These are phyloP conservation scores for Apostichopus parvimensis DNA, from an alignment of 35 echinoderm and acorn worm genomes.

Conservation along the genomic window DNA sequence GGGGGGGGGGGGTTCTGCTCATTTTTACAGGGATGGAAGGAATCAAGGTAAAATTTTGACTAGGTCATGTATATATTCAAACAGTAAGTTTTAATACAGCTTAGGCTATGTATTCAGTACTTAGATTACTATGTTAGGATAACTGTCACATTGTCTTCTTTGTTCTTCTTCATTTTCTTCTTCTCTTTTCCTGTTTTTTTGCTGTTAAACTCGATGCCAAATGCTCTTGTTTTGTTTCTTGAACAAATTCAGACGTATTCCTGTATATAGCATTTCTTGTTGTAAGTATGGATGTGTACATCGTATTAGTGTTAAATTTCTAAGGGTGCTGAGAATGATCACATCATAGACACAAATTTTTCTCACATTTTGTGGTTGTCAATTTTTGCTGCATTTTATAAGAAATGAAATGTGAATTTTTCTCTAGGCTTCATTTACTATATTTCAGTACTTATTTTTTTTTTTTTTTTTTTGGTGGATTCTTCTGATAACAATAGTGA, in stretches of 20 bases:
- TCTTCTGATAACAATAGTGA: not conserved
- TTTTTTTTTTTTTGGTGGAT: not conserved
- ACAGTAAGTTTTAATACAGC: constrained; percentile 3
- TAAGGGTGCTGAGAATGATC: not conserved
- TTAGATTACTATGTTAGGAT: not conserved
- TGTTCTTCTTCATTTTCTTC: not conserved
- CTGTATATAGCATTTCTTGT: not conserved
- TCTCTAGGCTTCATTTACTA: not conserved
- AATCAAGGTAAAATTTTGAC: too few species aligned
- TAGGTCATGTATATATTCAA: constrained; percentile 2
- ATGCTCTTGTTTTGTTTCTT: not conserved
- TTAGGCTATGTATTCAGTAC: constrained; percentile 12
- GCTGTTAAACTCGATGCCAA: constrained; percentile 1
- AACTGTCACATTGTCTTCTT: not conserved
- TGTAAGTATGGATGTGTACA: not conserved
- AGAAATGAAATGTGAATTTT: not conserved
- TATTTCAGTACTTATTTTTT: not conserved
- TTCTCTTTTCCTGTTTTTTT: not conserved
- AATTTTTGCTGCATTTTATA: not conserved
- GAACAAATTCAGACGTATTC: not conserved
- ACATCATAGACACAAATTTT: not conserved
- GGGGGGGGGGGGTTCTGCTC: too few species aligned
- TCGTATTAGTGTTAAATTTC: not conserved
- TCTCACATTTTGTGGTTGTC: not conserved
- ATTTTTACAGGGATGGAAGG: too few species aligned